Conservation (phyloP, 2,888 invertebrate species). For the Harmothoe impar region DNA sequence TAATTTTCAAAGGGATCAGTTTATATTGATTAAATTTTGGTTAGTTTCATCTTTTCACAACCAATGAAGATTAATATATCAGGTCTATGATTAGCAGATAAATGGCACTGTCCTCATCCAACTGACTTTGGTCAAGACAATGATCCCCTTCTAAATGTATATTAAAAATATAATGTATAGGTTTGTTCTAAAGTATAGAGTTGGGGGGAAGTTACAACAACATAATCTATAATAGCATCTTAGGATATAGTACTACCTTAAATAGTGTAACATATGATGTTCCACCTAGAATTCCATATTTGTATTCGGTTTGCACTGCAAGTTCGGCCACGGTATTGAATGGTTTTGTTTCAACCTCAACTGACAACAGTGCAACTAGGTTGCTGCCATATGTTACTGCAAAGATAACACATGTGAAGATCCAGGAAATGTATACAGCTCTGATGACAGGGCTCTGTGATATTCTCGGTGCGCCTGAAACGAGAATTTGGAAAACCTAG, state of each 20-base stretch:
- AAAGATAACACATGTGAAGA: too few species aligned
- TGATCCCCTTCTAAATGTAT: too few species aligned
- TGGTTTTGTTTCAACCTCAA: neutral
- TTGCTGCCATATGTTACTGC: too few species aligned
- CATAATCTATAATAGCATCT: neutral
- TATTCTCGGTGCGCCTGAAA: neutral
- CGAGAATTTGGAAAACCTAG: too few species aligned
- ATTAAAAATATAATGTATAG: neutral
- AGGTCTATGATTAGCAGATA: too few species aligned
- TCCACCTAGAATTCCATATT: neutral
- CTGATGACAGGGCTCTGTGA: neutral
- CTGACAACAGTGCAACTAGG: too few species aligned
- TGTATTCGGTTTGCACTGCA: neutral
- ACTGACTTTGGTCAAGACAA: too few species aligned
- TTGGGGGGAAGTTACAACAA: neutral
- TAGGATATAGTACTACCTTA: neutral
- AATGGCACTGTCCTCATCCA: too few species aligned
- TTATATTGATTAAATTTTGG: neutral
- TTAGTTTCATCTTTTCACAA: neutral
- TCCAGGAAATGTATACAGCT: conserved; percentile 3
- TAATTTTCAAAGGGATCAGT: too few species aligned
- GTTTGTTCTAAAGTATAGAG: neutral
- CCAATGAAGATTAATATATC: too few species aligned
- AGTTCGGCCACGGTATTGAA: neutral
- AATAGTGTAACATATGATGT: neutral